Percentiles rank a stretch among this genome's conserved stretches.
Conservation (phyloP, 2,888 invertebrate species). For the Volucella bombylans region DNA sequence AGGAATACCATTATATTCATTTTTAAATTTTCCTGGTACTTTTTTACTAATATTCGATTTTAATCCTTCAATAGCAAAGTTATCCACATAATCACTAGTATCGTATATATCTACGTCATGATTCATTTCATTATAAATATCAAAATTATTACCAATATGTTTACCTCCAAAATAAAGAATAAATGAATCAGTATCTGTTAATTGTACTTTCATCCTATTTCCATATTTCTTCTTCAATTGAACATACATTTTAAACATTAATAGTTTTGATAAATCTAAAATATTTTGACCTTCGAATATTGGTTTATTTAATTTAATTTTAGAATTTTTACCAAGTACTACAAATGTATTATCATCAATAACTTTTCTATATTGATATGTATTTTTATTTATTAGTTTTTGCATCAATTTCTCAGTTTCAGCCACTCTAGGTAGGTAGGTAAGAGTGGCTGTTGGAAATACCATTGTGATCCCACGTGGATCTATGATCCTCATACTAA, state of each 20-base stretch:
- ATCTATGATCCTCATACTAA: too few species aligned
- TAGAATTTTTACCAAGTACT: conserved; percentile 64
- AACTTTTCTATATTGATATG: conserved; percentile 39
- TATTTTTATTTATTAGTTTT: neutral
- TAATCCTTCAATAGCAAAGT: neutral
- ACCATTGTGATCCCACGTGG: too few species aligned
- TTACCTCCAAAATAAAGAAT: neutral
- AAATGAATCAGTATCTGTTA: conserved; percentile 3
- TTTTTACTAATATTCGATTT: neutral
- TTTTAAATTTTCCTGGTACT: conserved; percentile 6
- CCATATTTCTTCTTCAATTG: neutral
- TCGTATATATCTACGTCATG: neutral
- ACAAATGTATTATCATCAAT: too few species aligned
- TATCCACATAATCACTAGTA: neutral
- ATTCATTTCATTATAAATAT: neutral
- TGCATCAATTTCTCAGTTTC: conserved; percentile 33
- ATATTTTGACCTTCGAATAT: conserved; percentile 66
- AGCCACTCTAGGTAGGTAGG: too few species aligned
- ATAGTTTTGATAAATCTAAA: conserved; percentile 63
- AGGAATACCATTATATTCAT: conserved; percentile 1
- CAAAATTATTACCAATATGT: too few species aligned
- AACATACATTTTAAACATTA: conserved; percentile 69
- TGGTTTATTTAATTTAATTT: conserved; percentile 64
- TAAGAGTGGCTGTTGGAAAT: too few species aligned
- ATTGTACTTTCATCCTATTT: neutral